Evolutionary conservation across 1,140 invertebrate species (phyloP).

Genomic region (Diabrotica undecimpunctata): DNA sequence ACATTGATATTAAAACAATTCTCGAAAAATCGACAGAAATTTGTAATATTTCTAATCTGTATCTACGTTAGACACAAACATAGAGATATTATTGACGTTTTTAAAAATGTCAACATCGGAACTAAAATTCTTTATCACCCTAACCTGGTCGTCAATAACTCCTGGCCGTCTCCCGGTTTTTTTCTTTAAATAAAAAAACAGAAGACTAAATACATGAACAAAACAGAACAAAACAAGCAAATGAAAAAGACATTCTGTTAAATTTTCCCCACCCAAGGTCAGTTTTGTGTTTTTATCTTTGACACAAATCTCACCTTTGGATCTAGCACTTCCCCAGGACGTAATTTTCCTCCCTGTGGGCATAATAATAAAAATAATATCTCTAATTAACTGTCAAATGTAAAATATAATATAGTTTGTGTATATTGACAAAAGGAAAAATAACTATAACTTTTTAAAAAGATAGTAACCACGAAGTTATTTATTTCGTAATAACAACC

Average conservation of each 20-base stretch:
- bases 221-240: slow-evolving; percentile 38
- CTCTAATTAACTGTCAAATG: slow-evolving; percentile 4
- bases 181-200: slow-evolving; percentile 47
- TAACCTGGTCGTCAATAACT: slow-evolving; percentile 55
- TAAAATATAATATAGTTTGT: background rate
- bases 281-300: slow-evolving; percentile 57
- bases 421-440: too few species aligned
- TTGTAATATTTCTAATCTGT: slow-evolving; percentile 25
- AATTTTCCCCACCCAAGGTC: slow-evolving; percentile 47
- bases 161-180: slow-evolving; percentile 50
- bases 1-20: slow-evolving; percentile 38
- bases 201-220: slow-evolving; percentile 25
- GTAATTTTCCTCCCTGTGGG: slow-evolving; percentile 58
- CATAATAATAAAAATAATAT: slow-evolving; percentile 24
- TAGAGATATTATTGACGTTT: slow-evolving; percentile 39
- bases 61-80: slow-evolving; percentile 47
- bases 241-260: slow-evolving; percentile 29
- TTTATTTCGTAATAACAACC: too few species aligned
- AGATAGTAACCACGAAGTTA: too few species aligned
- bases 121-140: slow-evolving; percentile 35
- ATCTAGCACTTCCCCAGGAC: slow-evolving; percentile 74
- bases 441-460: too few species aligned
- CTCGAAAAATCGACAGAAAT: slow-evolving; percentile 31
- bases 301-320: slow-evolving; percentile 70
- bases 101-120: slow-evolving; percentile 27